Evolutionary conservation across 2,797 vertebrate species (phyloP).

Genomic region (Florisuga fusca): DNA sequence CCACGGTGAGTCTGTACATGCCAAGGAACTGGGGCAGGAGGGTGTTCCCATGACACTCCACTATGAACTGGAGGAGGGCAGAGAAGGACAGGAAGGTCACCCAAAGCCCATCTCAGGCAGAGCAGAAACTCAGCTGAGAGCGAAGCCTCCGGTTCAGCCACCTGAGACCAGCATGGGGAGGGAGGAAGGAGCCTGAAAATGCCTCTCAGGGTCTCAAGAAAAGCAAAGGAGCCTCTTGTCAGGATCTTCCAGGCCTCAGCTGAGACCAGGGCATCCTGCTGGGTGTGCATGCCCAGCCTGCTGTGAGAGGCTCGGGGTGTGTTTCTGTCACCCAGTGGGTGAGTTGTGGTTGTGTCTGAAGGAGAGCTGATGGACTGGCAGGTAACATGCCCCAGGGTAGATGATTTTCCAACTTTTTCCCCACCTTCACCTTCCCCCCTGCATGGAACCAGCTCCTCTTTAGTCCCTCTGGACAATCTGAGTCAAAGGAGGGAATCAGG

Average conservation of each 20-base stretch:
- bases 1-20: conserved; percentile 94
- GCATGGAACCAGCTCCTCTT: not conserved
- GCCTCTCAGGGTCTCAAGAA: not conserved
- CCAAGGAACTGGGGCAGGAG: conserved; percentile 95
- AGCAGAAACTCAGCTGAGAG: not conserved
- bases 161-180: rapidly evolving
- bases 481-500: not conserved
- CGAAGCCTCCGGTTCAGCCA: not conserved
- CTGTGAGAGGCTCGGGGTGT: not conserved
- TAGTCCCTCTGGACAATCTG: not conserved
- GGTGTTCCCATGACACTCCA: conserved; percentile 95
- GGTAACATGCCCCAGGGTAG: rapidly evolving
- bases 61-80: conserved; percentile 85
- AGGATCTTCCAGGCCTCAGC: not conserved
- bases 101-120: not conserved
- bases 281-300: not conserved
- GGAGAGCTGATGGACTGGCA: not conserved
- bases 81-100: not conserved
- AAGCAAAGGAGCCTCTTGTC: not conserved
- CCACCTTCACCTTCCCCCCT: not conserved
- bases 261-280: not conserved
- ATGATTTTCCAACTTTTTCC: not conserved
- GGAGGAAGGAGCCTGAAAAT: not conserved
- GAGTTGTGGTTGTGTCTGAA: rapidly evolving
- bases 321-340: not conserved